Evolutionary conservation across 2,888 invertebrate species (phyloP).

Genomic region (Hydriomena furcata): DNA sequence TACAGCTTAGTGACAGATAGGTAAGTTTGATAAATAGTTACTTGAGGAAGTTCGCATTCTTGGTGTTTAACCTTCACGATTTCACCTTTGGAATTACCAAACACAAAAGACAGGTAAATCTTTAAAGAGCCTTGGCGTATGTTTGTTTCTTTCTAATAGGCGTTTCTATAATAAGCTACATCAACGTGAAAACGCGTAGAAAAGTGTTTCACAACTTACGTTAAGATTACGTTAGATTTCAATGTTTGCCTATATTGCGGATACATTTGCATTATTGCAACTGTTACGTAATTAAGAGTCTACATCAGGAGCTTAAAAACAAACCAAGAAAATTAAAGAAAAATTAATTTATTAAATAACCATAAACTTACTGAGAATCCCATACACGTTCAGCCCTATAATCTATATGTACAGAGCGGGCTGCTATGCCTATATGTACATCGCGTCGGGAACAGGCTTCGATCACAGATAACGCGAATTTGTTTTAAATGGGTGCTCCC

Average conservation of each 20-base stretch:
- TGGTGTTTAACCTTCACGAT: conserved; percentile 23
- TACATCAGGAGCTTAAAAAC: conserved; percentile 29
- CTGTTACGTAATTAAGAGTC: neutral
- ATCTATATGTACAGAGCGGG: conserved; percentile 70
- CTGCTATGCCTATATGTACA: conserved; percentile 78
- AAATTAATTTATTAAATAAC: conserved; percentile 82
- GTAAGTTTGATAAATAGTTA: neutral
- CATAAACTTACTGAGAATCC: conserved; percentile 80
- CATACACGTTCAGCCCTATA: conserved; percentile 76
- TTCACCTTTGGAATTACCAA: conserved; percentile 23
- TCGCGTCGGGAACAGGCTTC: conserved; percentile 71
- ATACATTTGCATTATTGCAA: conserved; percentile 2
- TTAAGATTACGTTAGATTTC: conserved; percentile 23
- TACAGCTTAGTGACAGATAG: neutral
- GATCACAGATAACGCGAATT: conserved; percentile 67
- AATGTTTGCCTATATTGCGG: neutral
- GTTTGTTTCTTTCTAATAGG: conserved; percentile 27
- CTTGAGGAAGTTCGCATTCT: conserved; percentile 12
- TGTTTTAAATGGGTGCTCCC: conserved; percentile 83
- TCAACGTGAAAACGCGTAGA: conserved; percentile 15
- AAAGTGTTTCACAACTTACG: conserved; percentile 26
- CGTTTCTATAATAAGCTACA: conserved; percentile 15
- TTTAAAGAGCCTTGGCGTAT: conserved; percentile 20
- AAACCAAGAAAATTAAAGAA: conserved; percentile 50
- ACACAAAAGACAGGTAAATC: conserved; percentile 16